Base-by-base conservation (phyloP, 2,888 invertebrate genomes). In the Auanema freiburgensis region DNA sequence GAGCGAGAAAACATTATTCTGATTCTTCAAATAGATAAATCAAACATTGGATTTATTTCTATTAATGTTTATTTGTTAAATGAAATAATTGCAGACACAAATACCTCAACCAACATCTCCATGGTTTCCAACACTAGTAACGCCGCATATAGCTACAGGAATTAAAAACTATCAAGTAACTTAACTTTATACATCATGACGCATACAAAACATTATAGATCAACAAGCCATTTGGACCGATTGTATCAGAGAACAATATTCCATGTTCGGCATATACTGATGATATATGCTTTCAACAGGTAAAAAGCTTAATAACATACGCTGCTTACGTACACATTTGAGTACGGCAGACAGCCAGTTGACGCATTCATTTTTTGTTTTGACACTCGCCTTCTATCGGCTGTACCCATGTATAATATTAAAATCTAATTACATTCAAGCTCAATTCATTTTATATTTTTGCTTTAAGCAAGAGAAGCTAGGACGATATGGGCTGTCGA, bases 241-340 rank as follows among this genome's bases (percentile, higher is more conserved):
- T 57, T 16, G 40, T 41, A 23, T 59, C 57, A 12, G 60, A 60
- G 23, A 46, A 57, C 23, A 56, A 62, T 18, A 63, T 76, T 14
- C 80, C 82, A 1, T 81, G 81, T 57, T 63, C 71, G 24, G 80
- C 81, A 5, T 80, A 72, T 62, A 79, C 79, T 3, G 81, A 81
- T 56, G 81, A 83, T 40, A 79, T 83, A 55, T 81, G 81, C 58
- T 83, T 65, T 57, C 74, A 81, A 41, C 81, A 81, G 70, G 80
- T 79, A 10, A 3, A 8, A 33, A 33, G 33, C 12, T 8, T 5
- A 18, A 6, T 33, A 25, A 11, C 46, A 46, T 25, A 46, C 3
- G 14, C 23, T 18, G 25, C 14, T n/a, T 16, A 25, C 23, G 23
- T 3, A 23, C 16, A 43, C 3, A 64, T 18, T n/a, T 43, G 21